These are phyloP conservation scores for Synodontis membranacea DNA, from an alignment of 2,113 vertebrate genomes.

Conservation along the genomic window DNA sequence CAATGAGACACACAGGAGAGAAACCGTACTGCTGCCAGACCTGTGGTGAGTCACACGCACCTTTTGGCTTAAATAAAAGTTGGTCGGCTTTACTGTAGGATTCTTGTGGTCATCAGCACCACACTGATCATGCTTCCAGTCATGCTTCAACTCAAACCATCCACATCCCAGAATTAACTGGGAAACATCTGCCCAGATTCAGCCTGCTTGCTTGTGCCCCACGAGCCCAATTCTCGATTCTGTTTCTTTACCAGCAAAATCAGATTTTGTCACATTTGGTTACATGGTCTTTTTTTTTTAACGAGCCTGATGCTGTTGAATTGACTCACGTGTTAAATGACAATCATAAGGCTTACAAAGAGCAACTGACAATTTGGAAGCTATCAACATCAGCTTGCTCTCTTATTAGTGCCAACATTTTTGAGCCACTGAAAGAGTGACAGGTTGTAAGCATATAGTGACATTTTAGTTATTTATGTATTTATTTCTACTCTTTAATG, in stretches of 20 bases:
- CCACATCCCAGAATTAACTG: neutral
- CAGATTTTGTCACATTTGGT: no score
- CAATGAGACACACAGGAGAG: slow-evolving; percentile 84
- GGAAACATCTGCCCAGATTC: neutral
- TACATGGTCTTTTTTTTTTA: no score
- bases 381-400: no score
- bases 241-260: no score
- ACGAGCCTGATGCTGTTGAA: no score
- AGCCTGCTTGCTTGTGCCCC: no score
- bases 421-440: neutral
- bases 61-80: neutral
- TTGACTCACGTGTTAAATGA: no score
- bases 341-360: no score
- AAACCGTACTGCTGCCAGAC: slow-evolving; percentile 90
- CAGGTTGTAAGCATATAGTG: neutral
- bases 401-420: no score
- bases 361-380: no score
- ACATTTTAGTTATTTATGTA: neutral
- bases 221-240: no score
- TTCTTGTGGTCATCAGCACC: neutral
- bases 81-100: neutral
- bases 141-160: neutral
- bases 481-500: no score
- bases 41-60: slow-evolving; percentile 76
- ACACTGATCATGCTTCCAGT: neutral